These are phyloP conservation scores for Allophyes oxyacanthae DNA, from an alignment of 2,888 invertebrate genomes.

Conservation along the genomic window DNA sequence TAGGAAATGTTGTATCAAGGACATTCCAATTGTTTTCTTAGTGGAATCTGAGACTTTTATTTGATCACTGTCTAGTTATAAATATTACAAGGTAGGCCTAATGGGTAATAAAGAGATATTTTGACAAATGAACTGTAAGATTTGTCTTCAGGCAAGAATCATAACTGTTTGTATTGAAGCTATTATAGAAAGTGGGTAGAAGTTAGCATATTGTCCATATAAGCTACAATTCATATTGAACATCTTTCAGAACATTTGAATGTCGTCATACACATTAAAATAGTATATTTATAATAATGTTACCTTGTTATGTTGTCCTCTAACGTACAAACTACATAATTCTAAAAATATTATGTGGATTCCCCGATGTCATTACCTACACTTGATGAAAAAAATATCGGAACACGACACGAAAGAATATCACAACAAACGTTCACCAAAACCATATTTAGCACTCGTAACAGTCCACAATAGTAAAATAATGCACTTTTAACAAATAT, in stretches of 20 bases:
- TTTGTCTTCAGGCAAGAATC: not conserved
- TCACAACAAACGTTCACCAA: slow-evolving; percentile 47
- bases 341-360: slow-evolving; percentile 88
- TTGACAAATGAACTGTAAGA: not conserved
- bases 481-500: slow-evolving; percentile 66
- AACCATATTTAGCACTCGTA: slow-evolving; percentile 47
- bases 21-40: slow-evolving; percentile 52
- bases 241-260: slow-evolving; percentile 56
- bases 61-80: slow-evolving; percentile 14
- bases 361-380: slow-evolving; percentile 81
- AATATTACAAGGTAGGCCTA: slow-evolving; percentile 14
- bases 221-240: slow-evolving; percentile 57
- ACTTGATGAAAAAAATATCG: slow-evolving; percentile 63
- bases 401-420: slow-evolving; percentile 51
- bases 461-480: slow-evolving; percentile 37
- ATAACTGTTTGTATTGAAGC: slow-evolving; percentile 25
- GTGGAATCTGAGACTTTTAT: slow-evolving; percentile 35
- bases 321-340: slow-evolving; percentile 83
- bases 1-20: slow-evolving; percentile 47
- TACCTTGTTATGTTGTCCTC: slow-evolving; percentile 83
- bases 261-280: slow-evolving; percentile 55
- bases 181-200: slow-evolving; percentile 72
- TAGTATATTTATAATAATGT: slow-evolving; percentile 67
- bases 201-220: slow-evolving; percentile 62
- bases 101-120: not conserved